Conservation (phyloP, 2,797 vertebrate genomes). For the Catostomus latipinnis region DNA sequence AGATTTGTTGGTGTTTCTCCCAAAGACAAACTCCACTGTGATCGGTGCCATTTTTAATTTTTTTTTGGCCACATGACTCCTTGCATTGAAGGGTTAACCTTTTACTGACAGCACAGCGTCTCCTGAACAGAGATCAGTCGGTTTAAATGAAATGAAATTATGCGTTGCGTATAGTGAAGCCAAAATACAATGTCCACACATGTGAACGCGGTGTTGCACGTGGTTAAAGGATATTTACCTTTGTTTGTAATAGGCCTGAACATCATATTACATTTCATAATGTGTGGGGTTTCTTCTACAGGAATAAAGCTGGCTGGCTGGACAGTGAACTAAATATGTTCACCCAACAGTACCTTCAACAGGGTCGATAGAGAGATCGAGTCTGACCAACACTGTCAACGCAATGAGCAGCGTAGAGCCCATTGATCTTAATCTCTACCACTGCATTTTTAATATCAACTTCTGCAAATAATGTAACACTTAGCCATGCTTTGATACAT, state of each 20-base stretch:
- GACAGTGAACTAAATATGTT: constrained; percentile 99
- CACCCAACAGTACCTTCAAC: constrained; percentile 96
- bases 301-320: constrained; percentile 98
- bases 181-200: no score
- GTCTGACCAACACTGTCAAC: not conserved
- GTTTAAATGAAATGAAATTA: no score
- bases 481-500: constrained; percentile 19
- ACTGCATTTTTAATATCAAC: constrained; percentile 36
- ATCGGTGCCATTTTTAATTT: no score
- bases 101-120: no score
- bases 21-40: no score
- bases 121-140: no score
- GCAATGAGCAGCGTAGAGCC: not conserved
- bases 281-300: constrained; percentile 60
- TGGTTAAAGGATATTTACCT: not conserved
- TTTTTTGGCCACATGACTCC: no score
- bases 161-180: no score
- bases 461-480: constrained; percentile 37
- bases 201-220: no score
- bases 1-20: no score
- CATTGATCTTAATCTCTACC: not conserved
- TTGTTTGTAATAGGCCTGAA: not conserved
- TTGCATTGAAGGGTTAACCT: no score
- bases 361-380: constrained; percentile 82
- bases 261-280: not conserved